Conservation (phyloP, 2,888 invertebrate genomes). For the Drosophila tanythrix region DNA sequence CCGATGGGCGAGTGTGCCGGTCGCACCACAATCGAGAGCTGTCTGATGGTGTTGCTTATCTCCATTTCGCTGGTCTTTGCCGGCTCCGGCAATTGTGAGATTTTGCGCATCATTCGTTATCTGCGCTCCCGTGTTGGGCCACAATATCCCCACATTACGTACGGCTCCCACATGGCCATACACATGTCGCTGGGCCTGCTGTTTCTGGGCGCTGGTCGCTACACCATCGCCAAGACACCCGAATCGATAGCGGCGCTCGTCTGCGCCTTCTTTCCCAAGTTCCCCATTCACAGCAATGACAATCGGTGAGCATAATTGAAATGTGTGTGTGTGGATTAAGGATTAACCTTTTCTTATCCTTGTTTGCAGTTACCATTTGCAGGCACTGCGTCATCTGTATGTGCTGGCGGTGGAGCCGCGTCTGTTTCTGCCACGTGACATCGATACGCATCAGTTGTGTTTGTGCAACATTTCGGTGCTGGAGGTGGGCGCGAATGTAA, state of each 20-base stretch:
- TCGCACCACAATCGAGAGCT: slow-evolving; percentile 94
- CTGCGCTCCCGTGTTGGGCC: slow-evolving; percentile 92
- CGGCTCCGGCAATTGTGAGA: slow-evolving; percentile 95
- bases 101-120: slow-evolving; percentile 93
- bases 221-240: slow-evolving; percentile 92
- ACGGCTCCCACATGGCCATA: slow-evolving; percentile 97
- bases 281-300: slow-evolving; percentile 97
- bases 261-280: slow-evolving; percentile 98
- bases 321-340: neutral
- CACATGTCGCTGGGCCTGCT: slow-evolving; percentile 97
- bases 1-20: slow-evolving; percentile 95
- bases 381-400: slow-evolving; percentile 98
- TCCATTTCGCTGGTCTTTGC: slow-evolving; percentile 92
- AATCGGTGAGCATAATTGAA: slow-evolving; percentile 89
- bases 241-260: slow-evolving; percentile 95
- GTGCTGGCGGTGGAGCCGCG: slow-evolving; percentile 97
- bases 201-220: slow-evolving; percentile 97
- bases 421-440: slow-evolving; percentile 93
- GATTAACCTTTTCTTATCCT: neutral
- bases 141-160: slow-evolving; percentile 90
- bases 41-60: slow-evolving; percentile 92
- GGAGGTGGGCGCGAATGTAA: slow-evolving; percentile 86
- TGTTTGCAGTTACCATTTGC: slow-evolving; percentile 93
- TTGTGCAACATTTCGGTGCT: slow-evolving; percentile 90
- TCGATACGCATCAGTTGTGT: slow-evolving; percentile 91